phyloP scores from a whole-genome alignment of 2,888 invertebrate species.

The Parnassius apollo region DNA sequence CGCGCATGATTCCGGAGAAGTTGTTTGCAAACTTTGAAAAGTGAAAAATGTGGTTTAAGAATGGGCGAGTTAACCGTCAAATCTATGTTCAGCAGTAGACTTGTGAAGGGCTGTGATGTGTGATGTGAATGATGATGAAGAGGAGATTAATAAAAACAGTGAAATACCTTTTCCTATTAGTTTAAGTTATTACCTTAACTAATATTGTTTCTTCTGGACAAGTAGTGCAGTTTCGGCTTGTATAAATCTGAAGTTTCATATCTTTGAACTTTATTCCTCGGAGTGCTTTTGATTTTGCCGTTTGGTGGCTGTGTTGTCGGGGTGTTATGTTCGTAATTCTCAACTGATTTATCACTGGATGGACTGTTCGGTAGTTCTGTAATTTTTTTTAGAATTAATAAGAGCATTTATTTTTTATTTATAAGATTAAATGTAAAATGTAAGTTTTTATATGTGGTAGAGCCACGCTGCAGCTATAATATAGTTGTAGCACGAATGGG shows the following conservation, averaged over 20 bases:
- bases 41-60: too few species aligned
- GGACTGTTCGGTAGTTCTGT: constrained; percentile 69
- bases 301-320: constrained; percentile 44
- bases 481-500: too few species aligned
- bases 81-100: too few species aligned
- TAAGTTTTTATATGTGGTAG: not conserved
- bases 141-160: not conserved
- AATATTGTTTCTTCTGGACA: constrained; percentile 66
- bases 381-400: constrained; percentile 26
- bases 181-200: constrained; percentile 6
- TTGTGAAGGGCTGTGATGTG: too few species aligned
- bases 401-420: not conserved
- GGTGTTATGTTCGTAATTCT: constrained; percentile 65
- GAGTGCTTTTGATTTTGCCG: constrained; percentile 52
- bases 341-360: constrained; percentile 74
- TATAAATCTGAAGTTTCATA: constrained; percentile 70
- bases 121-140: too few species aligned
- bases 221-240: constrained; percentile 70
- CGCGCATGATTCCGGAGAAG: too few species aligned
- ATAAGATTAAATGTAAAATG: not conserved
- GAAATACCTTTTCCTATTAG: constrained; percentile 2
- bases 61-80: too few species aligned
- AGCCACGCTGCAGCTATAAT: too few species aligned
- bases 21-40: too few species aligned
- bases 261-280: constrained; percentile 57